Evolutionary conservation across 2,888 invertebrate species (phyloP).

Genomic region (Galeruca laticollis): DNA sequence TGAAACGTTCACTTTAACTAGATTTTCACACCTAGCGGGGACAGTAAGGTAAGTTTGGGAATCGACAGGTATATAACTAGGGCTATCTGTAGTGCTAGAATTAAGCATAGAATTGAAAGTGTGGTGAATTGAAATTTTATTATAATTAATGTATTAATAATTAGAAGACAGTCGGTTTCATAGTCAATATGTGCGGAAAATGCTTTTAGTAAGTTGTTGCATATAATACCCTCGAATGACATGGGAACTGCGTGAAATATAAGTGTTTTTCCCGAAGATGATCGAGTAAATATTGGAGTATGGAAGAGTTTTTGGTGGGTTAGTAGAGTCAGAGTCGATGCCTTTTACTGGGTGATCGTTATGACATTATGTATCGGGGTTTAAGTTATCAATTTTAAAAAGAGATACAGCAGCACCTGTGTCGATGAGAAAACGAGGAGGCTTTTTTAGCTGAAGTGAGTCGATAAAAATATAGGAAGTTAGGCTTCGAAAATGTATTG

Average conservation of each 20-base stretch:
- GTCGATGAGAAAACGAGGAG: slow-evolving; percentile 46
- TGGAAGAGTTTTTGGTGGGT: slow-evolving; percentile 36
- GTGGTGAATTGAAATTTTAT: slow-evolving; percentile 27
- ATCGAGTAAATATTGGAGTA: slow-evolving; percentile 27
- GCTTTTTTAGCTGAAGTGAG: slow-evolving; percentile 4
- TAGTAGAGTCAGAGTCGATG: slow-evolving; percentile 28
- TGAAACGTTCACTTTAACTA: slow-evolving; percentile 44
- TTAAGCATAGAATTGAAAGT: background rate
- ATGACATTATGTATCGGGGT: slow-evolving; percentile 20
- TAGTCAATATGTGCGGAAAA: slow-evolving; percentile 41
- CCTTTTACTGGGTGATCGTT: slow-evolving; percentile 24
- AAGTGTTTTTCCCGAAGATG: slow-evolving; percentile 24
- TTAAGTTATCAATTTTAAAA: slow-evolving; percentile 36
- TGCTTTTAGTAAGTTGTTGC: slow-evolving; percentile 45
- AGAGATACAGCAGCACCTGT: slow-evolving; percentile 48
- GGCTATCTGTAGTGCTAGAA: background rate
- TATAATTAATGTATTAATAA: slow-evolving; percentile 20
- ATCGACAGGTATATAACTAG: slow-evolving; percentile 6
- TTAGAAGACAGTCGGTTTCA: slow-evolving; percentile 23
- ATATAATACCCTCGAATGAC: slow-evolving; percentile 47
- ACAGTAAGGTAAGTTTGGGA: slow-evolving; percentile 27
- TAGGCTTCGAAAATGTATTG: background rate
- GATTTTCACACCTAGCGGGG: slow-evolving; percentile 43
- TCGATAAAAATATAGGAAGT: background rate
- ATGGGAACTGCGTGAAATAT: slow-evolving; percentile 43